These are phyloP conservation scores for Tympanoctomys barrerae DNA, from an alignment of 2,797 vertebrate genomes.

Conservation along the genomic window DNA sequence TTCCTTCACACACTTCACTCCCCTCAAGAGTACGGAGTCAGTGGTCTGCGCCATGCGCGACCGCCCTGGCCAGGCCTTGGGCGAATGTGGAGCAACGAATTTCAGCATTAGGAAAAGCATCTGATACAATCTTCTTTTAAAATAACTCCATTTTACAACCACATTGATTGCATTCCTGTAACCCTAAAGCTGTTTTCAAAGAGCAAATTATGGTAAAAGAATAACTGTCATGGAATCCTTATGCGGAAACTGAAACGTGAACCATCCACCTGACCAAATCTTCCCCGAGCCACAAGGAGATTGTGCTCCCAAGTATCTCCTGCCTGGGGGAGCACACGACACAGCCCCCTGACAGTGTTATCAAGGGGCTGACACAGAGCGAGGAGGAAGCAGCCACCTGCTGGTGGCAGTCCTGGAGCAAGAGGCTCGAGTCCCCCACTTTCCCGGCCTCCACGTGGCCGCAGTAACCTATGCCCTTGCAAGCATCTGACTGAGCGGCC, in stretches of 20 bases:
- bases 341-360: not conserved
- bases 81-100: not conserved
- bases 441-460: not conserved
- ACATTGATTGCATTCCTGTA: constrained; percentile 6
- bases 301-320: not conserved
- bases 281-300: not conserved
- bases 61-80: not conserved
- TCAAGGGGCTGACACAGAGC: not conserved
- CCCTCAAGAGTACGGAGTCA: not conserved
- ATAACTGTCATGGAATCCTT: not conserved
- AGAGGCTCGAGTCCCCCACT: not conserved
- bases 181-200: not conserved
- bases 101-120: not conserved
- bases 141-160: not conserved
- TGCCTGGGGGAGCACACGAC: not conserved
- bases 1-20: constrained; percentile 1
- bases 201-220: not conserved
- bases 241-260: not conserved
- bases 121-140: constrained; percentile 23
- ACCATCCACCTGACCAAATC: not conserved
- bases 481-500: not conserved
- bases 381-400: not conserved
- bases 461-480: not conserved
- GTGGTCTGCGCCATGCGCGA: not conserved
- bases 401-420: not conserved